These are phyloP conservation scores for Colostygia pectinataria DNA, from an alignment of 2,888 invertebrate genomes.

Conservation along the genomic window DNA sequence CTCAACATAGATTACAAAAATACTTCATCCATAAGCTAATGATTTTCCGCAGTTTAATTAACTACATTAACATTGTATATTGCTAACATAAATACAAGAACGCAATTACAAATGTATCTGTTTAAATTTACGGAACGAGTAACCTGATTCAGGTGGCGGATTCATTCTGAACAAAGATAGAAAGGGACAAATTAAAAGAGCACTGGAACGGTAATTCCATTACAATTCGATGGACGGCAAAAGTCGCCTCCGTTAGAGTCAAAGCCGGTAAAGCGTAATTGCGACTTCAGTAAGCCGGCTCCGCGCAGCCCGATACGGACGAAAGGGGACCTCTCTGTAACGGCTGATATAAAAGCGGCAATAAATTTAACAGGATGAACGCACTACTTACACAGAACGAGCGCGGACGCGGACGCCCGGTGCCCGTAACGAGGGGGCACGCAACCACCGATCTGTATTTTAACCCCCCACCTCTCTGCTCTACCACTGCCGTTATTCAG, in stretches of 20 bases:
- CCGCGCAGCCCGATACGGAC: conserved; percentile 77
- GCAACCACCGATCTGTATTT: conserved; percentile 63
- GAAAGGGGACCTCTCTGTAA: conserved; percentile 79
- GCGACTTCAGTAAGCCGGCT: conserved; percentile 81
- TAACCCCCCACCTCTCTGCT: conserved; percentile 42
- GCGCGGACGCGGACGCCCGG: conserved; percentile 61
- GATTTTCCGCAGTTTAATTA: conserved; percentile 15
- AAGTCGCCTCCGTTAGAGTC: conserved; percentile 76
- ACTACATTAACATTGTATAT: conserved; percentile 18
- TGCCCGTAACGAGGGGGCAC: conserved; percentile 73
- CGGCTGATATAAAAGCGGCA: conserved; percentile 82
- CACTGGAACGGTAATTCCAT: conserved; percentile 79
- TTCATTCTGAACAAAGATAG: conserved; percentile 71
- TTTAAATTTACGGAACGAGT: conserved; percentile 40
- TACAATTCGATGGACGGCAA: conserved; percentile 82
- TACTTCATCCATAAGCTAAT: neutral
- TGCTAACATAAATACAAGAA: conserved; percentile 19
- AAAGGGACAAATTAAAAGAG: conserved; percentile 77
- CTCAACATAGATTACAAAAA: too few species aligned
- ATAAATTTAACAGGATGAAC: conserved; percentile 83
- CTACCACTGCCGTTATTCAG: conserved; percentile 47
- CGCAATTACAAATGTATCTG: conserved; percentile 31
- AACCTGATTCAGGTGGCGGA: conserved; percentile 51
- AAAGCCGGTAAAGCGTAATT: conserved; percentile 82
- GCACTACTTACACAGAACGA: conserved; percentile 80